Evolutionary conservation across 2,888 invertebrate species (phyloP).

Genomic region (Blastobasis adustella): DNA sequence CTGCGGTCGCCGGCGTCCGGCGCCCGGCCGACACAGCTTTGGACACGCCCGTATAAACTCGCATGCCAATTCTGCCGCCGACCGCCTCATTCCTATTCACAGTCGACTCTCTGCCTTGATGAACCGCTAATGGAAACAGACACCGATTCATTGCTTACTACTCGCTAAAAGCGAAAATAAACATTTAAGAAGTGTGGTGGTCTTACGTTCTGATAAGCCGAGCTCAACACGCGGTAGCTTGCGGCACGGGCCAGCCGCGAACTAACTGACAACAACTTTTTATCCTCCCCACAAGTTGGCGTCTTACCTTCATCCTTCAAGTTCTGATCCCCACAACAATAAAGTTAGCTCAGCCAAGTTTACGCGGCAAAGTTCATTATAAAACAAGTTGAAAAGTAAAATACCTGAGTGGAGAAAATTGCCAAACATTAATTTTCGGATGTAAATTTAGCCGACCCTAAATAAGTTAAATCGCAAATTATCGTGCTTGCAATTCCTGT

Average conservation of each 20-base stretch:
- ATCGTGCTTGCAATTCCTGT: too few relatives aligned
- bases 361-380: too few relatives aligned
- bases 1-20: constrained; percentile 22
- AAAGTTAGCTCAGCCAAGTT: constrained; percentile 25
- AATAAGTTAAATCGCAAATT: too few relatives aligned
- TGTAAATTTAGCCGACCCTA: too few relatives aligned
- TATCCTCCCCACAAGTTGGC: constrained; percentile 47
- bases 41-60: constrained; percentile 58
- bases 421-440: too few relatives aligned
- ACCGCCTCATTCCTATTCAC: constrained; percentile 46
- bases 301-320: constrained; percentile 67
- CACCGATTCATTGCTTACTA: background rate
- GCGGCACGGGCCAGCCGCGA: constrained; percentile 18
- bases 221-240: constrained; percentile 26
- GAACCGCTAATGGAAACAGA: background rate
- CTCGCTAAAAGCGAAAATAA: background rate
- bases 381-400: too few relatives aligned
- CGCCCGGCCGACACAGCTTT: constrained; percentile 57
- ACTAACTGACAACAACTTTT: constrained; percentile 60
- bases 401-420: too few relatives aligned
- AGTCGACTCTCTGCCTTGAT: constrained; percentile 15
- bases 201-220: constrained; percentile 34
- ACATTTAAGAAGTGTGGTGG: constrained; percentile 15
- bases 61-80: constrained; percentile 53
- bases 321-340: constrained; percentile 59